Conservation (phyloP, 1,140 invertebrate species). For the Neodiprion pinetum region DNA sequence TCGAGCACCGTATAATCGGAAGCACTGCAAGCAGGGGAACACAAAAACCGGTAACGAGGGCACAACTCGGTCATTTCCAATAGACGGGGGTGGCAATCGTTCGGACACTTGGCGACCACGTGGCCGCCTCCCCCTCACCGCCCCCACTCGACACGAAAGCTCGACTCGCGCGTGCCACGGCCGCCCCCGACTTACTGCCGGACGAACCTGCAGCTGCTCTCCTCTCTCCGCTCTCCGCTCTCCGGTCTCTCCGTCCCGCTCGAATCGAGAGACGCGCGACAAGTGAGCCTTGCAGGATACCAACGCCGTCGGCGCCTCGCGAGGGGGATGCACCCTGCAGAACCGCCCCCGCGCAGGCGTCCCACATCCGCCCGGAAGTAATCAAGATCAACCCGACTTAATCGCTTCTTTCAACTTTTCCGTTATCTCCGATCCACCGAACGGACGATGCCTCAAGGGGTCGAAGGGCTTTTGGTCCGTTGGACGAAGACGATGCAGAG, state of each 20-base stretch:
- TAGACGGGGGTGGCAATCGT: background rate
- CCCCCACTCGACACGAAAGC: background rate
- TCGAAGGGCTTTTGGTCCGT: no score
- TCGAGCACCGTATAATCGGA: constrained; percentile 11
- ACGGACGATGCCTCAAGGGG: no score
- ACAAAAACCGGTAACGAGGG: background rate
- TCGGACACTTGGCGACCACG: background rate
- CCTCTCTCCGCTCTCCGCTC: constrained; percentile 17
- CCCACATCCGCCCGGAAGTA: background rate
- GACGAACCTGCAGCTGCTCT: constrained; percentile 8
- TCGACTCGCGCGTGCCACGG: constrained; percentile 1
- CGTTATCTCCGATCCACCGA: no score
- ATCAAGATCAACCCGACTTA: no score
- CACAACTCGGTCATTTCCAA: background rate
- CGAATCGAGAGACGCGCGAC: constrained; percentile 50
- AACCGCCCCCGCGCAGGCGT: background rate
- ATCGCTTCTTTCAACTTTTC: no score
- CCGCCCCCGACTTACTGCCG: background rate
- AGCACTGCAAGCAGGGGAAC: constrained; percentile 5
- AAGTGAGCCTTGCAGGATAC: constrained; percentile 38
- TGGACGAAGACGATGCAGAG: no score
- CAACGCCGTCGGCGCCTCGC: background rate
- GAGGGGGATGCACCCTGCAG: background rate
- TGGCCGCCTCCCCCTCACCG: background rate
- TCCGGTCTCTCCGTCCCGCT: constrained; percentile 31